Evolutionary conservation across 1,140 invertebrate genomes (phyloP), one percentile per base, ranked within the genome.

Genomic region (Adelges cooleyi): DNA sequence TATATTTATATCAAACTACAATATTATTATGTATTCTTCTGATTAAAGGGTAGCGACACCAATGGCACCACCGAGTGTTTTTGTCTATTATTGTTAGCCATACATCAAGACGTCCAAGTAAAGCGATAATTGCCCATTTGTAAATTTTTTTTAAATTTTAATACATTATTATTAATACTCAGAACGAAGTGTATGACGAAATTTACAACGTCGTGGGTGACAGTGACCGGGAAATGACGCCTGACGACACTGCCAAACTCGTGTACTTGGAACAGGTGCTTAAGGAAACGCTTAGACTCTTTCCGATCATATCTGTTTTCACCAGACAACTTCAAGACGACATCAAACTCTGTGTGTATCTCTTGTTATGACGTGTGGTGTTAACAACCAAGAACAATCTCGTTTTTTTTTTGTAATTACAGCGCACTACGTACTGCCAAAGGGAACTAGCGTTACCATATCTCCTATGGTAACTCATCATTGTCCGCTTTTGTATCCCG

Each of bases 11-110:
- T 40, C 38, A 40, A 40, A 40, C 9, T 40, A 9, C 38, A 10
- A n/a, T 40, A 10, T 40, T n/a, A 33, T 6, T 33, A 6, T 33
- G 29, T 6, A 33, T 33, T 33, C 5, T 33, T 33, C 11, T 29
- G 11, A 23, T 82, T 81, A 69, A 75, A 84, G 82, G 85, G 85
- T 59, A 86, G 87, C 74, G 86, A 88, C 71, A 86, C 86, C 15
- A 72, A 75, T 4, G 76, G 74, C 6, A 75, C 77, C 27, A 77
- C 78, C 23, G 67, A 74, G 10, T 77, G 75, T 4, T 77, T 74
- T 50, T 66, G 75, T n/a, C 52, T 79, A 1, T 66, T 78, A 4
- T 74, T 78, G 73, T 72, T 86, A 52, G 82, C 79, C 0, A 76
- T 74, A 67, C 75, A 84, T 73, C 82, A 78, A 8, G 76, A 82